Evolutionary conservation across 2,113 vertebrate genomes (phyloP), one percentile per base, ranked within the genome.

Genomic region (Narcine bancroftii): DNA sequence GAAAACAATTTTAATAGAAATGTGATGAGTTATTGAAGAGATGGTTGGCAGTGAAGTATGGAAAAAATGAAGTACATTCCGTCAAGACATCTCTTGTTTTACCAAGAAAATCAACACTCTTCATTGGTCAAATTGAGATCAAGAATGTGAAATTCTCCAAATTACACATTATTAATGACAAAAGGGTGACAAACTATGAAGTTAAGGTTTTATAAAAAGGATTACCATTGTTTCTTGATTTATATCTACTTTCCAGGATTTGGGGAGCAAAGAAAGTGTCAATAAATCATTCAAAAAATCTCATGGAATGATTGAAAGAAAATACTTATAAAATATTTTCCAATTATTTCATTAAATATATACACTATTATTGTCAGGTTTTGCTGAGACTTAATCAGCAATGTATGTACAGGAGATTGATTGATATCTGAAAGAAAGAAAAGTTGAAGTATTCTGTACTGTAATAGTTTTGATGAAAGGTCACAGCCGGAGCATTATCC

Each of bases 391-490:
- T 56, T 56, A 75, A 36, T 36, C 33, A 36, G 17, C 50, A 60
- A 7, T 83, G n/a, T 2, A 56, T 33, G 47, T 17, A 36, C 33
- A 10, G 11, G 50, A 85, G 81, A 85, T 19, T n/a, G 81, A 81
- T 81, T 7, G 13, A 81, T 53, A 81, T 81, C 45, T 81, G 47
- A 81, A 81, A 50, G 77, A 81, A 81, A 53, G 77, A 29, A 81
- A 53, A 36, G 77, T 81, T 26, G 50, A 53, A 10, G 24, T 53
- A n/a, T n/a, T n/a, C n/a, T n/a, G 26, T 45, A 33, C 2, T 13
- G 33, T 81, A 13, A 15, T 53, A 33, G 47, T 60, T 63, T 13
- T 87, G 53, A 63, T 17, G n/a, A 87, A n/a, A 85, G 53, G 53
- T 87, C 81, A 87, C 77, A 21, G 33, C 2, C 81, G 36, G 60